Base-by-base conservation (phyloP, 2,113 vertebrate species). In the Jaculus jaculus region DNA sequence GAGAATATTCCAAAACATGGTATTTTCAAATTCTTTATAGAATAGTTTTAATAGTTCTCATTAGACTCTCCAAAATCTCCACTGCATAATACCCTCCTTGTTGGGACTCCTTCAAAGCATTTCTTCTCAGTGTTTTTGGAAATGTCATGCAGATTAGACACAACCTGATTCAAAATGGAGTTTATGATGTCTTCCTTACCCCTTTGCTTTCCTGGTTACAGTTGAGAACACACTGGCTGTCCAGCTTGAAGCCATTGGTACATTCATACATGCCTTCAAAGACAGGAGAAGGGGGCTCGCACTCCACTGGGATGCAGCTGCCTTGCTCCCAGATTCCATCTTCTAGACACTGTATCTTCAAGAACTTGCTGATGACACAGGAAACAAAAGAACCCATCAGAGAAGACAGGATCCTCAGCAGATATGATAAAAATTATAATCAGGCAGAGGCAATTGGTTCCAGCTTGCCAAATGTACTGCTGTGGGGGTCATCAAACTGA, bases 211-310 rank as follows among this genome's bases (percentile, higher is more conserved):
- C 88, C 1, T 98, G 97, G 2, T 98, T 97, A 5, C 99, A 99
- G 94, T 47, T 98, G 94, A 99, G 97, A 20, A 98, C 96, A 79
- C 99, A 99, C 71, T 97, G 94, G 88, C 98, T 99, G 98, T 98
- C 97, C 73, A 99, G 98, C 96, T 98, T 92, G 26, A 99, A 98
- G 93, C 98, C 98, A 24, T 98, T 98, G 94, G 98, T 99, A 95
- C 99, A 99, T 95, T 98, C 98, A 96, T 99, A 99, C 99, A 99
- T 99, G 95, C 99, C 99, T 91, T 99, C 98, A 4, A 99, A 99
- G 32, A 99, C 97, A 0, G 98, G 98, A 3, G 99, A 98, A 0
- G 98, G 98, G 0, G 98, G 96, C n/a, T 98, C 97, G 7, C 99
- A 99, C 26, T 98, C 96, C 92, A 99, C 98, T 0, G 99, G 99